Base-by-base conservation (phyloP, 2,797 vertebrate genomes). In the Myotis findleyi region DNA sequence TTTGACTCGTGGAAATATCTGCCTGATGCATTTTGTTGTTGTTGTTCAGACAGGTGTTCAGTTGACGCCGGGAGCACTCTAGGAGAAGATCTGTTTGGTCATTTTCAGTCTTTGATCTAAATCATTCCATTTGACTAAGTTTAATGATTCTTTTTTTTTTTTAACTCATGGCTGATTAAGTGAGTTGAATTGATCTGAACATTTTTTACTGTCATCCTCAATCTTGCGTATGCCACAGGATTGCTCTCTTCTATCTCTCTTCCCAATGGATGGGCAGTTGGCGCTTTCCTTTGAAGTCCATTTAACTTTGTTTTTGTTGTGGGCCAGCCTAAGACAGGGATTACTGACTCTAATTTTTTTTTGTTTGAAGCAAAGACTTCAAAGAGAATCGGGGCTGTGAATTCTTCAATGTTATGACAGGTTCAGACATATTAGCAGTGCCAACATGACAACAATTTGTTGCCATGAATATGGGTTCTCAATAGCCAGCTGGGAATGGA, bases 241-340 rank as follows among this genome's bases (percentile, higher is more conserved):
- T 71, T 83, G 33, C n/a, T 72, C 57, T 95, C 21, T n/a, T 88
- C 73, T 86, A 12, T 87, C 36, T 75, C 41, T 80, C 92, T 95
- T 86, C 66, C 82, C 87, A 72, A 2, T 95, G 49, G 17, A 53
- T 57, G 59, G 7, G 62, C 55, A 93, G 59, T 73, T 90, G n/a
- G 38, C 44, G 66, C 84, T 93, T 87, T 75, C n/a, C 69, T 96
- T 91, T 95, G 89, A 96, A 76, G 83, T 94, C 12, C 72, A 93
- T 36, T 94, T 96, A 93, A 77, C 72, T 91, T 82, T 93, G 73
- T 89, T 95, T 97, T 69, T 86, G 30, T 90, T 92, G 93, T 72
- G 80, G 41, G 79, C 18, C n/a, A 53, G 51, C 17, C 73, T 83
- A 72, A 84, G 36, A 89, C 17, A 47, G 59, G 62, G 66, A 96